Conservation (phyloP, 2,113 vertebrate genomes). For the Turnix velox region DNA sequence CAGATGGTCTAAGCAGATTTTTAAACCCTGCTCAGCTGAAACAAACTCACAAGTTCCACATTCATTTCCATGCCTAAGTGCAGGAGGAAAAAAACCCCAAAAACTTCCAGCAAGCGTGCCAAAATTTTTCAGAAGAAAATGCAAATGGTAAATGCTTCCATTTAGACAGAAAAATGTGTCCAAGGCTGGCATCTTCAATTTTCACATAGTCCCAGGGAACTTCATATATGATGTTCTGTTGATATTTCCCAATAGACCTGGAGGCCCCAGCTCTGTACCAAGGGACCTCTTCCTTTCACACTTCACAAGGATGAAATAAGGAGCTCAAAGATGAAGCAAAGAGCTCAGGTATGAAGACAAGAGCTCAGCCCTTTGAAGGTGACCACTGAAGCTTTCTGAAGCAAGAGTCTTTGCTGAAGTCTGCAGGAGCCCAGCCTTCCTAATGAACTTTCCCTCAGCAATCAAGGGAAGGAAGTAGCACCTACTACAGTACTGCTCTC, state of each 20-base stretch:
- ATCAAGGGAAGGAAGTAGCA: neutral
- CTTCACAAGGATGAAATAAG: neutral
- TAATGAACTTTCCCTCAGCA: neutral
- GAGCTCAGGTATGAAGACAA: neutral
- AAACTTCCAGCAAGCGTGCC: neutral
- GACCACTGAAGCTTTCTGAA: neutral
- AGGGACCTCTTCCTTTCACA: neutral
- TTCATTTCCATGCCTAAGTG: constrained; percentile 49
- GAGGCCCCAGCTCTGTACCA: neutral
- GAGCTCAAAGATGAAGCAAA: neutral
- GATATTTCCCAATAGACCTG: neutral
- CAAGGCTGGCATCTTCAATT: neutral
- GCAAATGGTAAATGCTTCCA: neutral
- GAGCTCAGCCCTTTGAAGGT: neutral
- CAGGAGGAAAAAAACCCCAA: neutral
- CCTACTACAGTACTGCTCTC: neutral
- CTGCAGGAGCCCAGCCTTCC: neutral
- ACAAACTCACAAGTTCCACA: constrained; percentile 27
- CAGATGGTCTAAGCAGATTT: constrained; percentile 52
- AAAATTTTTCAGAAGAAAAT: neutral
- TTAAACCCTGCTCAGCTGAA: constrained; percentile 54
- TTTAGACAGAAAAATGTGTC: neutral
- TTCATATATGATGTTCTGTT: neutral
- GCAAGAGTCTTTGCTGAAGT: neutral
- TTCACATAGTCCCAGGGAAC: neutral